Conservation (phyloP, 2,797 vertebrate genomes). For the Delichon dasypus region DNA sequence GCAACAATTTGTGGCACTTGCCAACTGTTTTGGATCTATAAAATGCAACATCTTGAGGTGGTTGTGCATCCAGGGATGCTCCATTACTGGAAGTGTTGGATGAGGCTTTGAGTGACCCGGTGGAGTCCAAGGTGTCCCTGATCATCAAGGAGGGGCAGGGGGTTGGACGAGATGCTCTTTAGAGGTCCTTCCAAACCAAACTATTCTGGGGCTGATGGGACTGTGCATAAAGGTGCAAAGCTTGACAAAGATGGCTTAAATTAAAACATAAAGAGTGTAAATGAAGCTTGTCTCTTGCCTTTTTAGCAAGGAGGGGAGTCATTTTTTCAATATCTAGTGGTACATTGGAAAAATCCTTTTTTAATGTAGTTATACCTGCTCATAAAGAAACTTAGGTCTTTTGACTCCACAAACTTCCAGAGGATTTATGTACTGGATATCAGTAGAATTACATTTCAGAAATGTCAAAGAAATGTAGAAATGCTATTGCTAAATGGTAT, state of each 20-base stretch:
- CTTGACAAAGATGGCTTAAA: background rate
- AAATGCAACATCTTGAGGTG: background rate
- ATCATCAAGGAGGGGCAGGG: too few relatives aligned
- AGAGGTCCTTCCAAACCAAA: background rate
- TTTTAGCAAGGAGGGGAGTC: background rate
- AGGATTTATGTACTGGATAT: background rate
- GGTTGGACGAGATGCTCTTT: background rate
- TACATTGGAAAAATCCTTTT: background rate
- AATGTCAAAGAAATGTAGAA: background rate
- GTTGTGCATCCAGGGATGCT: background rate
- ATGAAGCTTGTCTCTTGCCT: background rate
- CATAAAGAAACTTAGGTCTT: background rate
- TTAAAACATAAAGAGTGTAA: background rate
- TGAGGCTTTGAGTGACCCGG: background rate
- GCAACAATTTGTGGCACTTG: background rate
- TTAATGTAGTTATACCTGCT: background rate
- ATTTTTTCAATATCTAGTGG: background rate
- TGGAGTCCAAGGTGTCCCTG: background rate
- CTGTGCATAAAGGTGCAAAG: background rate
- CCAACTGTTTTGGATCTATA: background rate
- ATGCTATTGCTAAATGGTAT: background rate
- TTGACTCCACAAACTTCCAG: background rate
- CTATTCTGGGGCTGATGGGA: background rate
- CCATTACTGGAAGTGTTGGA: background rate
- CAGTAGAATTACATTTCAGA: background rate